Evolutionary conservation across 1,140 invertebrate species (phyloP).

Genomic region (Spodoptera litura): DNA sequence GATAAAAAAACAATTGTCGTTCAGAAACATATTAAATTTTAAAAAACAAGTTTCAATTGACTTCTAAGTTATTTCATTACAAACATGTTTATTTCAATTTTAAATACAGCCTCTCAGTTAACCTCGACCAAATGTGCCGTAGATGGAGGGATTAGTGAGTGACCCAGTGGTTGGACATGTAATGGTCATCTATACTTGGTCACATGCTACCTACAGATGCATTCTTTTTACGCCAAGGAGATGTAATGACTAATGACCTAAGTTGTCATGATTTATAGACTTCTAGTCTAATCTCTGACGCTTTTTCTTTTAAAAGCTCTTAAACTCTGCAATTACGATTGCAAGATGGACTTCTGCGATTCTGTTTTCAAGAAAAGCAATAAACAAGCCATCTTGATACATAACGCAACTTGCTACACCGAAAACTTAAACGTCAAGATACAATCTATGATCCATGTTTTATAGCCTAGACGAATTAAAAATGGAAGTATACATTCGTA

Average conservation of each 20-base stretch:
- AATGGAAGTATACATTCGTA: slow-evolving; percentile 24
- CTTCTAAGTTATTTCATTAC: neutral
- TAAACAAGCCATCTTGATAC: neutral
- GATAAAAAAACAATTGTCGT: slow-evolving; percentile 7
- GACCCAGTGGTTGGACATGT: slow-evolving; percentile 57
- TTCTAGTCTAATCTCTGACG: neutral
- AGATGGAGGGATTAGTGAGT: slow-evolving; percentile 47
- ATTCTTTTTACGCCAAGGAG: slow-evolving; percentile 41
- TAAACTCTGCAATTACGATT: too few species aligned
- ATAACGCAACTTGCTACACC: neutral
- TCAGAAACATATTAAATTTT: neutral
- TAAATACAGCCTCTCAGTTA: slow-evolving; percentile 21
- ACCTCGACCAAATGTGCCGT: slow-evolving; percentile 44
- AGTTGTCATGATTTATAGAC: slow-evolving; percentile 25
- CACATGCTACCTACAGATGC: slow-evolving; percentile 36
- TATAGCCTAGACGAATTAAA: slow-evolving; percentile 26
- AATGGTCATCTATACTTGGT: slow-evolving; percentile 61
- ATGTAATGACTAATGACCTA: slow-evolving; percentile 19
- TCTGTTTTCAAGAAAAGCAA: too few species aligned
- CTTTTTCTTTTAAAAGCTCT: too few species aligned
- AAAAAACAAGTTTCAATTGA: too few species aligned
- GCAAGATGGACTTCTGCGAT: too few species aligned
- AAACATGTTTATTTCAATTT: slow-evolving; percentile 13
- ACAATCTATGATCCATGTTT: slow-evolving; percentile 32
- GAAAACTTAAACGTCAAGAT: slow-evolving; percentile 24